Base-by-base conservation (phyloP, 1,140 invertebrate genomes). In the Rhizoglyphus robini region DNA sequence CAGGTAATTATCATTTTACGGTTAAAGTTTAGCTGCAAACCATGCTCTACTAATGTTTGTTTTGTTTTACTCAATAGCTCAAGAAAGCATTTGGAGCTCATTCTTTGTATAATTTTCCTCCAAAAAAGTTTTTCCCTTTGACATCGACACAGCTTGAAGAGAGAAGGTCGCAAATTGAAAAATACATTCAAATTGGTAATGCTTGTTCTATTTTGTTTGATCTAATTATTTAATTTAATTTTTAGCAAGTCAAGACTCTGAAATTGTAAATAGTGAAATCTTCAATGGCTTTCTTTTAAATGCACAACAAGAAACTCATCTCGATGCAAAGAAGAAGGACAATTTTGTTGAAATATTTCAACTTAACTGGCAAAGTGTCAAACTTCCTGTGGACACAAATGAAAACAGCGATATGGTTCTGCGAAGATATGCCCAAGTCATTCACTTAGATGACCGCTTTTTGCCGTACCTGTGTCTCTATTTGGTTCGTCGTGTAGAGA, bases 111-210 rank as follows among this genome's bases (percentile, higher is more conserved):
- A 75, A 81, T 62, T 97, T 97, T 79, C 93, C 94, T 51, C 90
- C 92, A 3, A 97, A 96, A 75, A 93, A 90, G 74, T 78, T 96
- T 48, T 81, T 93, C 65, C 86, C 88, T 29, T 79, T 96, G 36
- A 87, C 89, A 25, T 81, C 79, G 32, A 80, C 79, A 68, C 90
- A 94, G 75, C 77, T 93, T 63, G 92, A 96, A 74, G 90, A 95
- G 71, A 77, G 93, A 72, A 79, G 93, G 72, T 73, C 83, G n/a
- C 80, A 82, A 57, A 77, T 98, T 68, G 92, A 96, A 78, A 91
- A 93, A 79, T 96, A 94, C 75, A 84, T 97, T 70, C 92, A 96
- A 79, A 80, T 83, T 68, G 80, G 87, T 88, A 76, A 79, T 78
- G 75, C 58, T 48, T 63, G 46, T 8, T 67, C 27, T 34, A 47